Evolutionary conservation across 2,113 vertebrate species (phyloP), one percentile per base, ranked within the genome.

Genomic region (Entelurus aequoreus): DNA sequence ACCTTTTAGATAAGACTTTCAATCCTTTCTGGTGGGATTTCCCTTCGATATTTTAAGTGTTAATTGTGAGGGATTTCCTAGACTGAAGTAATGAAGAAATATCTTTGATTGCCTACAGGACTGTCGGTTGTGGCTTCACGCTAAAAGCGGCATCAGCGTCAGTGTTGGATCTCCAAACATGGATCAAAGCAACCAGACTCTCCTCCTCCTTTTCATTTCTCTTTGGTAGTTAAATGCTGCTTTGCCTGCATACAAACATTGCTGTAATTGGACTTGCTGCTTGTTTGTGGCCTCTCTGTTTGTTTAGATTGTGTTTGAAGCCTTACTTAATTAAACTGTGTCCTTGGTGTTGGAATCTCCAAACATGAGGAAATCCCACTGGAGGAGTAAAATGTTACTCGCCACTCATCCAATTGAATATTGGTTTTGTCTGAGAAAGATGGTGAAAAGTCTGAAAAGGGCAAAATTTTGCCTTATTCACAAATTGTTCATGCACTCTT

Each of bases 281-380:
- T 83, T 84, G 78, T 84, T 79, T 80, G 71, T 76, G 70, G 74
- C 72, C 63, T 61, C 62, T 64, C 62, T 80, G 81, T 82, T 86
- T 86, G 74, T 78, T 82, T 82, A 72, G 65, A 75, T 77, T 63
- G 70, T 65, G 80, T 86, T 83, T 86, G 80, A 87, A 82, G 77
- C 71, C 63, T 67, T 4, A 49, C 62, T 79, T 82, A 80, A 86
- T 88, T 86, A 77, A 78, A 81, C 68, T 21, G 74, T n/a, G 56
- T 73, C 77, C 72, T 82, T 67, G 72, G 75, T 72, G 72, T 75
- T 63, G 59, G 68, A 65, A 68, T 48, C 53, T 77, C 58, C 12
- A 14, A 76, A 60, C 72, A 62, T 55, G 61, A 52, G 48, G 54
- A 68, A 61, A 62, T 0, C 48, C 57, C 48, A 12, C 28, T 47